These are phyloP conservation scores for Clarias pachynema DNA, from an alignment of 2,797 vertebrate genomes.

Conservation along the genomic window DNA sequence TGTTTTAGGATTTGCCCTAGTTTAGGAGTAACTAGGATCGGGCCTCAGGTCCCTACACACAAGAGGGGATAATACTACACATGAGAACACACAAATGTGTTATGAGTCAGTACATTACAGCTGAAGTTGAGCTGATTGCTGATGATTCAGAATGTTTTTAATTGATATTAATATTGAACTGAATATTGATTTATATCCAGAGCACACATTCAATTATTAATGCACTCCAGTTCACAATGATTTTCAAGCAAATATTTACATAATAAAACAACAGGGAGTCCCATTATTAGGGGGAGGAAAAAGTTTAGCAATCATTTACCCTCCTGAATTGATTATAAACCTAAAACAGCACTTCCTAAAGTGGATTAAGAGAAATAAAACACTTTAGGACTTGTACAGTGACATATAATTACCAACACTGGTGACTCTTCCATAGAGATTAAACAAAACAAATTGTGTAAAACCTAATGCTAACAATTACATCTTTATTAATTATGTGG, in stretches of 20 bases:
- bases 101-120: background rate
- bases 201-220: background rate
- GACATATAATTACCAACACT: background rate
- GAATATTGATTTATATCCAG: background rate
- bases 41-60: no score
- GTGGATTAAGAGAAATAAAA: no score
- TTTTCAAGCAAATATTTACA: background rate
- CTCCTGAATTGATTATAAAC: background rate
- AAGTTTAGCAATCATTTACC: background rate
- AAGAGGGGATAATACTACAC: no score
- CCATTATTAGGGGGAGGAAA: background rate
- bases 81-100: background rate
- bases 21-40: background rate
- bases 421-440: background rate
- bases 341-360: background rate
- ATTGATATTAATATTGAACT: background rate
- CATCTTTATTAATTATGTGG: background rate
- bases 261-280: background rate
- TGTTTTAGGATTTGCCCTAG: background rate
- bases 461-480: background rate
- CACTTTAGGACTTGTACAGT: background rate
- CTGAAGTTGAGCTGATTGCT: background rate
- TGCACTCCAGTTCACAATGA: background rate
- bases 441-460: background rate
- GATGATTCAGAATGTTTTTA: background rate